Percentiles rank a stretch among this genome's conserved stretches.
These are phyloP conservation scores for Toxotes lorentzi DNA, from an alignment of 2,797 vertebrate species.

Conservation along the genomic window DNA sequence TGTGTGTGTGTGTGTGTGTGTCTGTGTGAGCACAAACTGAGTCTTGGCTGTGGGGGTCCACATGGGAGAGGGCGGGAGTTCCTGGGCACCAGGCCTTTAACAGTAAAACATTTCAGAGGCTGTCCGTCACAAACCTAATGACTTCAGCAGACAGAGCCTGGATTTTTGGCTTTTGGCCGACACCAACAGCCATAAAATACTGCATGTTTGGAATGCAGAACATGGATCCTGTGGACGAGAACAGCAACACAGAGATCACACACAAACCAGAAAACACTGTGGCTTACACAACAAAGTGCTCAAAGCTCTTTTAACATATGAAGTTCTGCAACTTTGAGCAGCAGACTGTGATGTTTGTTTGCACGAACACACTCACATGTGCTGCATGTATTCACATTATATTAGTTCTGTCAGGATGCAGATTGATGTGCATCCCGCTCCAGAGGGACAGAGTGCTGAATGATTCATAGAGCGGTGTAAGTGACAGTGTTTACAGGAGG, in stretches of 20 bases:
- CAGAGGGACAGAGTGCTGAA: slow-evolving; percentile 25
- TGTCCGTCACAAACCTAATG: slow-evolving; percentile 81
- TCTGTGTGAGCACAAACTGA: slow-evolving; percentile 42
- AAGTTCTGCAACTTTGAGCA: slow-evolving; percentile 14
- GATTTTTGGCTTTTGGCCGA: slow-evolving; percentile 72
- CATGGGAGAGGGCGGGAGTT: slow-evolving; percentile 69
- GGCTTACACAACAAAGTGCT: slow-evolving; percentile 18
- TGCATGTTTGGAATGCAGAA: slow-evolving; percentile 79
- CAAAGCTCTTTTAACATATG: slow-evolving; percentile 18
- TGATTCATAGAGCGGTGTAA: slow-evolving; percentile 62
- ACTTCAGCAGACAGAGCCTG: slow-evolving; percentile 81
- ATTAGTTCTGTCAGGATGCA: slow-evolving; percentile 36
- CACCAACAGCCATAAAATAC: slow-evolving; percentile 74
- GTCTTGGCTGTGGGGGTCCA: slow-evolving; percentile 63
- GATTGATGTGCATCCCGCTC: slow-evolving; percentile 43
- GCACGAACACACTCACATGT: not conserved
- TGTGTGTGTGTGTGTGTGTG: slow-evolving; percentile 32
- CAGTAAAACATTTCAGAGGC: slow-evolving; percentile 81
- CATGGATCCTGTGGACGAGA: slow-evolving; percentile 62
- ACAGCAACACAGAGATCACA: slow-evolving; percentile 54
- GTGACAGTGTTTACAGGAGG: slow-evolving; percentile 75
- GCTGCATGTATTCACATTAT: not conserved
- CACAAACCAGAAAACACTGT: slow-evolving; percentile 30
- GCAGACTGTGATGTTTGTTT: slow-evolving; percentile 20
- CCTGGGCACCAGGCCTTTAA: slow-evolving; percentile 72